phyloP scores from a whole-genome alignment of 2,113 vertebrate species.

The Propithecus coquereli region DNA sequence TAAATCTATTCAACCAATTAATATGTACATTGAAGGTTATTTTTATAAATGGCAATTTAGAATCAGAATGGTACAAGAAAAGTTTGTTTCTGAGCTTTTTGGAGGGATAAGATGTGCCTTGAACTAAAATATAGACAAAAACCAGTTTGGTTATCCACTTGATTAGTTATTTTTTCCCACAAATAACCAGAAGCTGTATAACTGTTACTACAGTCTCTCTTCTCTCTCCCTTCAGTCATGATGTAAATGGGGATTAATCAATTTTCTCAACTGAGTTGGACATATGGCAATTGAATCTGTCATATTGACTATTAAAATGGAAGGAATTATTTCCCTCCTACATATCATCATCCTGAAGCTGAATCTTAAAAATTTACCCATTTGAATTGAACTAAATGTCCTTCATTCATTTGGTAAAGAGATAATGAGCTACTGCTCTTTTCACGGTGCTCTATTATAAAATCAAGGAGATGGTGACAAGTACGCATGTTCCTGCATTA shows the following conservation, averaged over 20 bases:
- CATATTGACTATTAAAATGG: background rate
- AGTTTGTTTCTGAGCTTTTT: background rate
- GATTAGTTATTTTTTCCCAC: background rate
- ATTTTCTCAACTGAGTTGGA: background rate
- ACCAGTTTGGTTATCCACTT: background rate
- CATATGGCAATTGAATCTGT: background rate
- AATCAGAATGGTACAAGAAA: background rate
- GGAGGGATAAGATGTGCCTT: background rate
- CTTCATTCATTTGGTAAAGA: constrained; percentile 30
- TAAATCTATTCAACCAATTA: background rate
- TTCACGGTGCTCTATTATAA: background rate
- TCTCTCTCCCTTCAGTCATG: background rate
- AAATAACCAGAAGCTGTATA: background rate
- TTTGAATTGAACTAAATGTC: constrained; percentile 20
- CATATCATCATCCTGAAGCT: background rate
- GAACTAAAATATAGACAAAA: background rate
- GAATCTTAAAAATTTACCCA: constrained; percentile 1
- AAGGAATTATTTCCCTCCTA: background rate
- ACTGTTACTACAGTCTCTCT: background rate
- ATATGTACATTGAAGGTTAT: background rate
- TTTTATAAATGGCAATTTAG: background rate
- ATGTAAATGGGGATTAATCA: background rate
- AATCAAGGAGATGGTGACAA: constrained; percentile 13
- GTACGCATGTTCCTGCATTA: background rate
- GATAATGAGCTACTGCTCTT: constrained; percentile 41